Evolutionary conservation across 2,888 invertebrate genomes (phyloP), one percentile per base, ranked within the genome.

Genomic region (Leptura quadrifasciata): DNA sequence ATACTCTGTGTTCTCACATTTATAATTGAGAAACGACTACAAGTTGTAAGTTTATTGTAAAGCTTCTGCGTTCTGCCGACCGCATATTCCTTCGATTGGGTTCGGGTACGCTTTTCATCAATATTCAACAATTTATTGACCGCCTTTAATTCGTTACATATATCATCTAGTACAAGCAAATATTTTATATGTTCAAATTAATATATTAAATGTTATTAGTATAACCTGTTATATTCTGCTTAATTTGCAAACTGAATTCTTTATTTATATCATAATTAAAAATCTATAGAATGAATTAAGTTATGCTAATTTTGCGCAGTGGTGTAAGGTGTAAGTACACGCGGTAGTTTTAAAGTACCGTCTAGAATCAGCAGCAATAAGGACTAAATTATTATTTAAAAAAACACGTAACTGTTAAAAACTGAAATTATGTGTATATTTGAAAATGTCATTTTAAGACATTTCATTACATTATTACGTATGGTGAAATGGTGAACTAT

Each of bases 21-120:
- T 83, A 87, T 87, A 87, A 87, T 87, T 87, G 86, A 87, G 85
- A 85, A 85, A 87, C 86, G 86, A 84, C 86, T 86, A 86, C 86
- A 86, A 86, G 77, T 86, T 87, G 86, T 86, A 86, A 86, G 86
- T 87, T 87, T 87, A 87, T 87, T 87, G 85, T 86, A 85, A 84
- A 85, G 87, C 86, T 86, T 86, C 86, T 87, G 77, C 72, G 55
- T 69, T 75, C 55, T 71, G 86, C 86, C 85, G 86, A 84, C 84
- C 84, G 83, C 82, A 79, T 81, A 65, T 47, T 20, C 39, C 3
- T 35, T 17, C 21, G 20, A 57, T 52, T 24, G 65, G 47, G 20
- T 57, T 27, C n/a, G 47, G 57, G 6, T 52, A 54, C 15, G 24
- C 82, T 84, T 84, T 85, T 84, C 86, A 85, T 86, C 86, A 85